Conservation (phyloP, 2,113 vertebrate species). For the Corydoras maculifer region DNA sequence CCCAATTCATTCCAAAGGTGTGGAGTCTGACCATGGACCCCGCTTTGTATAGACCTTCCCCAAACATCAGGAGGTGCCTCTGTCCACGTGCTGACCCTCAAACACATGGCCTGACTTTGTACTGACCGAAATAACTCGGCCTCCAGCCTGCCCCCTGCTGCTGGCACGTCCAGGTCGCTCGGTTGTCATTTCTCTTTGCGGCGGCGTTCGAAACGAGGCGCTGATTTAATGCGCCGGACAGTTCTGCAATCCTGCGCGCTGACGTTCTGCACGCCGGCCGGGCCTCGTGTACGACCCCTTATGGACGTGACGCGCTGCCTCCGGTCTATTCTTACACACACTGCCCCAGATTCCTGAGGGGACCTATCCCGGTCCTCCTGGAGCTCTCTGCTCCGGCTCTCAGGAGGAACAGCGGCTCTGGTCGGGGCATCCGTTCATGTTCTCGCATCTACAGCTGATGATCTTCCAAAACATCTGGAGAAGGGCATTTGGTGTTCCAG, state of each 20-base stretch:
- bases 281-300: no score
- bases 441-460: background rate
- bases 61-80: no score
- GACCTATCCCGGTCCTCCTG: background rate
- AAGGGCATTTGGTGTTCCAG: background rate
- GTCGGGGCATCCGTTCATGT: no score
- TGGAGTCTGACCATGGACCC: no score
- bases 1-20: no score
- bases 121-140: conserved; percentile 16
- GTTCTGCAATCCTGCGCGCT: background rate
- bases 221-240: conserved; percentile 8
- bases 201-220: conserved; percentile 13
- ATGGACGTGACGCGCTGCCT: background rate
- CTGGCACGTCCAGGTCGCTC: conserved; percentile 4
- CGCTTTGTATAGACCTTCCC: no score
- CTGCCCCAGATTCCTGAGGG: conserved; percentile 8
- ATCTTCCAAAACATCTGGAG: background rate
- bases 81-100: background rate
- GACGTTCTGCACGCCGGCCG: background rate
- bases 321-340: background rate
- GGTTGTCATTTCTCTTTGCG: conserved; percentile 8
- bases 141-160: background rate
- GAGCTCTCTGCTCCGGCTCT: background rate
- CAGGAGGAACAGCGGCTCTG: no score
- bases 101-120: background rate